Base-by-base conservation (phyloP, 1,140 invertebrate species). In the Tetranychus cinnabarinus region DNA sequence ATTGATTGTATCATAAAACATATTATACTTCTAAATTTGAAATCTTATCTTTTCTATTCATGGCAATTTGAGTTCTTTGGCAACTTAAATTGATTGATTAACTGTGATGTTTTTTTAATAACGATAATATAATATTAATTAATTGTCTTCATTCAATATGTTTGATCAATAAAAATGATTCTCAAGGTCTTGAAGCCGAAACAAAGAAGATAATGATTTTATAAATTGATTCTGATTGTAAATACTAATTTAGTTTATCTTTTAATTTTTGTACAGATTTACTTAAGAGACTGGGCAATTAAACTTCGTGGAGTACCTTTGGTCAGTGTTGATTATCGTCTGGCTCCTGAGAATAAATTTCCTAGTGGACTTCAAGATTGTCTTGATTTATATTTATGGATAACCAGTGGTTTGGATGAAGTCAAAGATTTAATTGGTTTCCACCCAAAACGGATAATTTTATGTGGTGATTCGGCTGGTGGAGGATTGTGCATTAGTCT, bases 281-380 rank as follows among this genome's bases (percentile, higher is more conserved):
- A 64, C 63, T 48, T 63, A 60, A 57, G 59, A 12, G 54, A 67
- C 37, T 64, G 62, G 64, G 61, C 58, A 13, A 37, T 35, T 45
- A 62, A 59, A 36, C 35, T 60, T 7, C 8, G 34, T 4, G 59
- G 59, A 5, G 37, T 60, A 6, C 91, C 95, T 1, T 86, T 99
- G 66, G 70, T 98, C 2, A 93, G 88, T 5, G 78, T 99, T 60
- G 95, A 99, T 72, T 99, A 99, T 70, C 92, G 88, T 64, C 73
- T 97, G 35, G 85, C 15, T 39, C 46, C 59, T 15, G 47, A 91
- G 70, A 68, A 72, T 56, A 77, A 77, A 1, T 82, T 76, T 68
- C 80, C 80, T 1, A 77, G 89, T 52, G 89, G 91, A 1, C 69
- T 93, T 2, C 88, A 98, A 70, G 93, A 99, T 75, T 82, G 91